Evolutionary conservation across 1,140 invertebrate genomes (phyloP).

Genomic region (Liolophura sinensis): DNA sequence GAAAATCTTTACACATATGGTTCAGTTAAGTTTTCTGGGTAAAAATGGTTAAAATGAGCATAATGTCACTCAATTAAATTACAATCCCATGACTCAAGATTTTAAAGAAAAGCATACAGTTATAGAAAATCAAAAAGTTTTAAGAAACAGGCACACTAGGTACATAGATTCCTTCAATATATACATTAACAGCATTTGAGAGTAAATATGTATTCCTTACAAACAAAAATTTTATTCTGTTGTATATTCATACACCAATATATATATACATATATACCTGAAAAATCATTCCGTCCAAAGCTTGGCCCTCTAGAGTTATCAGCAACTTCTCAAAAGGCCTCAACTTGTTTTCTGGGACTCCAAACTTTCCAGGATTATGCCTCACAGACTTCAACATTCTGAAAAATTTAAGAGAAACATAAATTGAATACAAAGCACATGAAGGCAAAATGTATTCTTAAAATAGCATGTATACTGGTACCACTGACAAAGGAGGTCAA

Average conservation of each 20-base stretch:
- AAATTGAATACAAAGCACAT: not conserved
- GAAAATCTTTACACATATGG: not conserved
- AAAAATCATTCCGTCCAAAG: conserved; percentile 70
- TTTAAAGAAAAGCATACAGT: too few relatives aligned
- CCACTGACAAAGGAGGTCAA: too few relatives aligned
- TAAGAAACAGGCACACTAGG: too few relatives aligned
- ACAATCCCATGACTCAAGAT: too few relatives aligned
- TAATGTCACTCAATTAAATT: too few relatives aligned
- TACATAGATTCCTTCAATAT: too few relatives aligned
- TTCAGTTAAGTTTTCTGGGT: too few relatives aligned
- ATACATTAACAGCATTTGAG: not conserved
- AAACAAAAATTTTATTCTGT: not conserved
- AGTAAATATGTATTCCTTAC: not conserved
- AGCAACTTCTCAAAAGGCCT: conserved; percentile 70
- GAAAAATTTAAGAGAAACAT: conserved; percentile 6
- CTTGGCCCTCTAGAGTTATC: conserved; percentile 66
- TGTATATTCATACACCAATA: too few relatives aligned
- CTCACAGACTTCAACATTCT: conserved; percentile 70
- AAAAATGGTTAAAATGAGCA: too few relatives aligned
- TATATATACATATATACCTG: conserved; percentile 57
- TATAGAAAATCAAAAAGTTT: too few relatives aligned
- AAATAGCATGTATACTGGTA: not conserved
- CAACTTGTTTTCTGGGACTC: conserved; percentile 64
- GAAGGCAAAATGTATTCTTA: not conserved
- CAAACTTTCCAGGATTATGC: conserved; percentile 70